These are phyloP conservation scores for Pantherophis vulpinus DNA, from an alignment of 2,797 vertebrate species.

Conservation along the genomic window DNA sequence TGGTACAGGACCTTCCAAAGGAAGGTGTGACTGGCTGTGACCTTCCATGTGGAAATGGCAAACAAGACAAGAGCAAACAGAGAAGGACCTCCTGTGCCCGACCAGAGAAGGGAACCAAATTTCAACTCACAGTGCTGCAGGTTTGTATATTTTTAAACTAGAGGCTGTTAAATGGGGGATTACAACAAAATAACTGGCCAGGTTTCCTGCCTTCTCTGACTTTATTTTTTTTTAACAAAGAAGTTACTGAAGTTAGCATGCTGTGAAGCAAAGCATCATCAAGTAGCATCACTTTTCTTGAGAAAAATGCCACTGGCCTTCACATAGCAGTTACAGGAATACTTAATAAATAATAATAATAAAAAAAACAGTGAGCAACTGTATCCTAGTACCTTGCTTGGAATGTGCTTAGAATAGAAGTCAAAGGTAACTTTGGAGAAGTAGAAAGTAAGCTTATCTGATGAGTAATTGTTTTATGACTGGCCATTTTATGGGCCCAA, in stretches of 20 bases:
- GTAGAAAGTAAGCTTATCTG: background rate
- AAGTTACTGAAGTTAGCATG: background rate
- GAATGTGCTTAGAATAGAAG: background rate
- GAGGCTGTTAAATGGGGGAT: background rate
- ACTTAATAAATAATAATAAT: background rate
- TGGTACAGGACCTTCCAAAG: slow-evolving; percentile 52
- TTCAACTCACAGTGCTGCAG: slow-evolving; percentile 90
- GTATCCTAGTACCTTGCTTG: background rate
- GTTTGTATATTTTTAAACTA: slow-evolving; percentile 58
- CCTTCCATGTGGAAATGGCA: slow-evolving; percentile 73
- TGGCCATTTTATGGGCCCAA: background rate
- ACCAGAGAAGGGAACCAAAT: slow-evolving; percentile 83
- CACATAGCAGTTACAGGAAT: background rate
- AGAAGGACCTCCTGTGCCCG: slow-evolving; percentile 82
- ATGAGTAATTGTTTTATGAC: background rate
- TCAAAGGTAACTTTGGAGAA: background rate
- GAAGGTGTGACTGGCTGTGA: slow-evolving; percentile 50
- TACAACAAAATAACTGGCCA: background rate
- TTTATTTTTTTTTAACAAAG: background rate
- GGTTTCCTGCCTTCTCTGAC: background rate
- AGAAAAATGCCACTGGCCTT: background rate
- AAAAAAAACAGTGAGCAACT: background rate
- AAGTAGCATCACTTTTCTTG: background rate
- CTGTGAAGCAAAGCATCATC: background rate
- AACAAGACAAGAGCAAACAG: slow-evolving; percentile 83